Base-by-base conservation (phyloP, 1,140 invertebrate species). In the Hylyphantes graminicola region DNA sequence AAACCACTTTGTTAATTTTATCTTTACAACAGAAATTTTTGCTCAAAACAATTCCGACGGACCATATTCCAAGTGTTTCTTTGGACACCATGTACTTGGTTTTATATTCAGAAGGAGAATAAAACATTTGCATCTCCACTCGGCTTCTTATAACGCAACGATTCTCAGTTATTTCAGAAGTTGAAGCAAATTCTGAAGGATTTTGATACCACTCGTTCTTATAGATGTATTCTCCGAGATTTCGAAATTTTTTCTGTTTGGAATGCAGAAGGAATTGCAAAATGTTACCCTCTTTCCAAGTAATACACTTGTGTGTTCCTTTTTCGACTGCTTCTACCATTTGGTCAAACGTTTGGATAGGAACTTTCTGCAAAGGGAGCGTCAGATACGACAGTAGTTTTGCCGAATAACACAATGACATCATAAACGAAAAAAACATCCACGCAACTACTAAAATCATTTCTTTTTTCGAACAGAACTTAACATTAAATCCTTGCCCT, bases 321-420 rank as follows among this genome's bases (percentile, higher is more conserved):
- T 50, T 76, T 12, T 21, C 19, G 7, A 76, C 59, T n/a, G 55
- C 74, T 51, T 0, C 48, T 17, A 59, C 61, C 17, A 76, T 35
- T 54, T 61, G 35, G 15, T 76, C 15, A 50, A 76, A 76, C 12
- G 48, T 19, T 2, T 48, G 15, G 8, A 64, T n/a, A 0, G 74
- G 35, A n/a, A 63, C 74, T 48, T 64, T 10, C 21, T 50, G 19
- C 15, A 64, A n/a, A 53, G 74, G 74, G 15, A 76, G 15, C 0
- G 74, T 63, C 1, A 76, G 10, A 17, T 63, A 61, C 9, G 74
- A 63, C 21, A 76, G 13, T 6, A 76, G 15, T 12, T 63, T 48
- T 15, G 74, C 74, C 8, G 57, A 63, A 19, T 76, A 76, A n/a
- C 48, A 59, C 21, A 64, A 63, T 7, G 74, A 76, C 48, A 76